phyloP scores from a whole-genome alignment of 2,888 invertebrate genomes.

The Colletes collaris region DNA sequence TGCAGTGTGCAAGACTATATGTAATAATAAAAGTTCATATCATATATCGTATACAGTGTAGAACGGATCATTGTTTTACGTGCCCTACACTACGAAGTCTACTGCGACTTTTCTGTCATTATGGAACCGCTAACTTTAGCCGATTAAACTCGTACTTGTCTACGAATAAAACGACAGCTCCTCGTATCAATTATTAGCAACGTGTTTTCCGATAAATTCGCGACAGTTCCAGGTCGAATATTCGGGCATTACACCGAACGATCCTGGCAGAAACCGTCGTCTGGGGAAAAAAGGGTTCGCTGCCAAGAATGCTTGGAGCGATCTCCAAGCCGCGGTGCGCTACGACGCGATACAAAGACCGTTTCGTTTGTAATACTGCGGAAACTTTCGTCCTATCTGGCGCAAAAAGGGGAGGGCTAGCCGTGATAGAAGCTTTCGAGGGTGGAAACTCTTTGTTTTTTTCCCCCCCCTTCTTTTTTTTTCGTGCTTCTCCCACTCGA shows the following conservation, averaged over 20 bases:
- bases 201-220: slow-evolving; percentile 22
- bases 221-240: slow-evolving; percentile 21
- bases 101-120: no score
- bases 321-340: slow-evolving; percentile 46
- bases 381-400: slow-evolving; percentile 53
- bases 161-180: no score
- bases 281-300: slow-evolving; percentile 39
- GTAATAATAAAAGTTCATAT: no score
- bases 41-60: no score
- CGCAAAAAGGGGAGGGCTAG: slow-evolving; percentile 24
- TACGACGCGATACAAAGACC: slow-evolving; percentile 56
- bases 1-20: no score
- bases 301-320: slow-evolving; percentile 63
- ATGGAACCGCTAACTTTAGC: no score
- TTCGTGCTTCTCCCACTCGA: slow-evolving; percentile 4
- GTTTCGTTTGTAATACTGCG: slow-evolving; percentile 55
- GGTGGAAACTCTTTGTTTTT: slow-evolving; percentile 23
- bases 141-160: no score
- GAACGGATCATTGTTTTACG: no score
- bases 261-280: slow-evolving; percentile 38
- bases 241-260: slow-evolving; percentile 34
- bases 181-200: slow-evolving; percentile 1
- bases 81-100: no score
- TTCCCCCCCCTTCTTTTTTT: not conserved
- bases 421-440: slow-evolving; percentile 22